A percentile compares a stretch with the other conserved stretches of the same genome.
These are phyloP conservation scores for Pollimyrus isidori DNA, from an alignment of 2,113 vertebrate species.

Conservation along the genomic window DNA sequence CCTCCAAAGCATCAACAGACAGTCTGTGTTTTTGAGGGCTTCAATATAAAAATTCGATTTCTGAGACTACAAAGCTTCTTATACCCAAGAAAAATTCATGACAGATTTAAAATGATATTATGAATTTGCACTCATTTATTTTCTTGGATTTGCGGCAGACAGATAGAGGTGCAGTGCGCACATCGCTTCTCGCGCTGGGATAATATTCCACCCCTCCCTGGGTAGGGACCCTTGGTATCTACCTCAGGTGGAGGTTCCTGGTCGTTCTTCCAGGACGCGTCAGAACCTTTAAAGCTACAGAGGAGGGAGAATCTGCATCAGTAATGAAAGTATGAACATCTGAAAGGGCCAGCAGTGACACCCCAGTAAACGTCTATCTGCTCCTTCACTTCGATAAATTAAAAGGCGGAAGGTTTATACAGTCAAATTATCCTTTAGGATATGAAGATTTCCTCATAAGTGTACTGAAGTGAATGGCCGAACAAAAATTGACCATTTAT, in stretches of 20 bases:
- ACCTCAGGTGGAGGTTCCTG: slow-evolving; percentile 88
- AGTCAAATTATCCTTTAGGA: not conserved
- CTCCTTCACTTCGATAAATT: not conserved
- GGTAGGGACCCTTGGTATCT: slow-evolving; percentile 17
- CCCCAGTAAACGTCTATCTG: not conserved
- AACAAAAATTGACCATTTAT: not conserved
- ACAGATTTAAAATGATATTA: not conserved
- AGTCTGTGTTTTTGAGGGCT: too few relatives aligned
- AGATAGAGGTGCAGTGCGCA: not conserved
- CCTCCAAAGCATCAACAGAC: not conserved
- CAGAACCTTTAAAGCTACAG: slow-evolving; percentile 77
- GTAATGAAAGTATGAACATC: not conserved
- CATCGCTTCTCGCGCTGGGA: not conserved
- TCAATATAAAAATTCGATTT: not conserved
- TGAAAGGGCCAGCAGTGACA: not conserved
- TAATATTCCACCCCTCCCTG: not conserved
- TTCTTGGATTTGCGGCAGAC: not conserved
- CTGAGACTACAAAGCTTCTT: not conserved
- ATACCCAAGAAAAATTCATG: not conserved
- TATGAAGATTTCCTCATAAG: not conserved
- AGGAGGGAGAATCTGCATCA: not conserved
- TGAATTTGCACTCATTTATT: not conserved
- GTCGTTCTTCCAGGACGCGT: slow-evolving; percentile 95
- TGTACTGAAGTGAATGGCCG: not conserved
- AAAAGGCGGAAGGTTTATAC: not conserved